Evolutionary conservation across 2,888 invertebrate genomes (phyloP), one percentile per base, ranked within the genome.

Genomic region (Rotaria socialis): DNA sequence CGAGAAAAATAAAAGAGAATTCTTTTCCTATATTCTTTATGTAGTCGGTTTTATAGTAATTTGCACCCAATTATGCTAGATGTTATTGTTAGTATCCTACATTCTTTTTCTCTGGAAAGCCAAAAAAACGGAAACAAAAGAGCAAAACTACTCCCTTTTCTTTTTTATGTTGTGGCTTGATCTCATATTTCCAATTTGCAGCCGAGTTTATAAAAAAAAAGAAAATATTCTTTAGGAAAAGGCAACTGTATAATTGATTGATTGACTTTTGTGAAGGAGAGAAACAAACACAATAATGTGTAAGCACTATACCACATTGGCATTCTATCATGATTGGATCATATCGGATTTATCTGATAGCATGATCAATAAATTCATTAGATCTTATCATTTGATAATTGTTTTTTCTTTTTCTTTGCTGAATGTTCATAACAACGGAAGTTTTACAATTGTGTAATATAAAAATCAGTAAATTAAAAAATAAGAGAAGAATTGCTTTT

Each of bases 121-220:
- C 24, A 27, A 60, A 14, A 60, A 60, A 27, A 2, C n/a, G 6
- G 6, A n/a, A 60, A 60, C n/a, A 60, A 60, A 60, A 60, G 58
- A 60, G 27, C 58, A 27, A 24, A 27, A 60, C 24, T 60, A 24
- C 27, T 14, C 67, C 1, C 7, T 35, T 67, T 67, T 6, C 19
- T 67, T 67, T 67, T 27, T 2, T 35, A 14, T 24, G n/a, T 60
- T 8, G 27, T 60, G 58, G n/a, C 3, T 60, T 60, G 10, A 27
- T 60, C 58, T 60, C 58, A 60, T 60, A 60, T 60, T 60, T 60
- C 58, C 58, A 60, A 60, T 60, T 60, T 60, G 27, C 58, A n/a
- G 11, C 14, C n/a, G 27, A 14, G 11, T 60, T 60, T 60, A 24
- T 56, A 19, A 56, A 56, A 55, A 55, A 35, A 24, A 24, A 24